These are phyloP conservation scores for Psophia crepitans DNA, from an alignment of 2,113 vertebrate species.

Conservation along the genomic window DNA sequence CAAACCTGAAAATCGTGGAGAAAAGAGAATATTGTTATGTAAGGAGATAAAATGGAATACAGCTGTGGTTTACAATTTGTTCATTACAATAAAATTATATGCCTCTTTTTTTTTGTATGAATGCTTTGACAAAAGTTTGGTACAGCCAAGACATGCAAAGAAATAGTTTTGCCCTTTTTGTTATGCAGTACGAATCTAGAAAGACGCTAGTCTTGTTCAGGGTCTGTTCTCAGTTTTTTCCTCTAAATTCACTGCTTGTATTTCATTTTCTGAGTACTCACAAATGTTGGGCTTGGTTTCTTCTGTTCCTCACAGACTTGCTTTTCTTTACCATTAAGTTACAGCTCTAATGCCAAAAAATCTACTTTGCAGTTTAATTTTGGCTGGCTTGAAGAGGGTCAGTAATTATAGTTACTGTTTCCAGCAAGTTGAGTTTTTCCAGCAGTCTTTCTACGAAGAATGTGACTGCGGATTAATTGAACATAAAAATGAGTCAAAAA, in stretches of 20 bases:
- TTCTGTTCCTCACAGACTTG: background rate
- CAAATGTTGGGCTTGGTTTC: background rate
- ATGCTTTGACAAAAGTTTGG: background rate
- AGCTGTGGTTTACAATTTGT: background rate
- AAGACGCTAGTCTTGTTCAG: background rate
- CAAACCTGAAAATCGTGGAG: background rate
- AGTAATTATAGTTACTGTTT: conserved; percentile 52
- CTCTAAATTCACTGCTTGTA: background rate
- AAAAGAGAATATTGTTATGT: background rate
- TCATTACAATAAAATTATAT: background rate
- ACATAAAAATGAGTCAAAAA: conserved; percentile 7
- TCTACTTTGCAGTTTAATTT: conserved; percentile 32
- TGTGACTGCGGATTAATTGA: conserved; percentile 44
- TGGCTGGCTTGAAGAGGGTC: conserved; percentile 32
- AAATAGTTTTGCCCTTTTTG: background rate
- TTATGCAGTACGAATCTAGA: background rate
- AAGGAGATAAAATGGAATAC: background rate
- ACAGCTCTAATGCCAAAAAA: conserved; percentile 10
- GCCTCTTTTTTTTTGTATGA: background rate
- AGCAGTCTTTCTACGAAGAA: conserved; percentile 43
- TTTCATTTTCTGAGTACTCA: background rate
- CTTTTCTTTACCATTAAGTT: background rate
- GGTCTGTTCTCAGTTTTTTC: background rate
- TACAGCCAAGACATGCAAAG: background rate
- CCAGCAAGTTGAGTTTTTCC: conserved; percentile 62